Base-by-base conservation (phyloP, 2,888 invertebrate species). In the Caenorhabditis virilis region DNA sequence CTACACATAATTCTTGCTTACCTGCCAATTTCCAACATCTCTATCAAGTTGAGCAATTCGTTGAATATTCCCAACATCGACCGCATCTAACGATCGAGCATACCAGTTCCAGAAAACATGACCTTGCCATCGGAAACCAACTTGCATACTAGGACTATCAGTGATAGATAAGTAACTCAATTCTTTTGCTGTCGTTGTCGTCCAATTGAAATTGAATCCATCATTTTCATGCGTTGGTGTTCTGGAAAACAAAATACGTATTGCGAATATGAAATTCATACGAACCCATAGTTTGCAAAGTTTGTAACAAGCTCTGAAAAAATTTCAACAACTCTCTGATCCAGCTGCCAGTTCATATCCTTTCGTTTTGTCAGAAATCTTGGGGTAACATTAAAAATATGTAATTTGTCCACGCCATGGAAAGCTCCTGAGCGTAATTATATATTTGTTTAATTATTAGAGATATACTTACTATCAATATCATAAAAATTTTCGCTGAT, bases 51-150 rank as follows among this genome's bases (percentile, higher is more conserved):
- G 73, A 13, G 78, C 76, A 50, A 82, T 79, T 54, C 74, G 60
- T 18, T 80, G 74, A 25, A 77, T 64, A 55, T 82, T 83, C 0
- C 83, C 82, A 2, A 83, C 81, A 58, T 83, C 83, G 15, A 83
- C 80, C 9, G 76, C 72, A 45, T 83, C 83, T 16, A 83, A 57
- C 16, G 79, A 72, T 16, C 74, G 53, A 1, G 77, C 79, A 61
- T 83, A 83, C 74, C 75, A 76, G 49, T 83, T 83, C 83, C 83
- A 83, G 69, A 83, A 83, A 16, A 79, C 74, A 59, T 83, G 83
- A 13, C 81, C 83, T 43, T 77, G 72, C 82, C 82, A 82, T 49
- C 80, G 73, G 62, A 64, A 76, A 11, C 76, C 76, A 16, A 75
- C 74, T 52, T 79, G 69, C 79, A 83, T 82, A 18, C 59, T 53